Evolutionary conservation across 1,140 invertebrate genomes (phyloP), one percentile per base, ranked within the genome.

Genomic region (Heliconius melpomene): DNA sequence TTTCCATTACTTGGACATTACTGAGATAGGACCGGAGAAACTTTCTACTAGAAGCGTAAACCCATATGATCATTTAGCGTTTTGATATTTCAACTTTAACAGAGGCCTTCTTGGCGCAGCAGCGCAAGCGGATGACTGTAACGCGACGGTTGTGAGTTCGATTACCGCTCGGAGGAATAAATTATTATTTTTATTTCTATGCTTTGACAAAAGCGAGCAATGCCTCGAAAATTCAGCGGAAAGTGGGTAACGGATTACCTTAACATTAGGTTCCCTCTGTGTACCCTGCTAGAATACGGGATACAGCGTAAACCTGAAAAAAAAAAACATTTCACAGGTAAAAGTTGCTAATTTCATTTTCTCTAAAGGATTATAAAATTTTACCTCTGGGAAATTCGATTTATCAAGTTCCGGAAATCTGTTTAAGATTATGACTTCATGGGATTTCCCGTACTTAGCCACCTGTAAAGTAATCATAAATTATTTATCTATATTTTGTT

Each of bases 1-100:
- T 72, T 72, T 75, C 52, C 54, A 75, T 75, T 57, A 57, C 52
- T 57, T 66, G 7, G 54, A 36, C 74, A 23, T 75, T 75, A 38
- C 74, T n/a, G 32, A 66, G 50, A 57, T 75, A 32, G 18, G 13
- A 8, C 13, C 54, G 50, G 20, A n/a, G 52, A 38, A 57, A 75
- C 32, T 75, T 60, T 38, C 29, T 57, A 66, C 29, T 60, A 36
- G 29, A 75, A 54, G 50, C 57, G n/a, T 70, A 66, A 76, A 26
- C 38, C 38, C 36, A 70, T 70, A 76, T 70, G 75, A 38, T 29
- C 54, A 32, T 40, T 70, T 70, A 72, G 7, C n/a, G 20, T 36
- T 75, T 75, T 60, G 54, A 75, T 75, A 75, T 57, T 36, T 60
- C 18, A 23, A 75, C 18, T 75, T 66, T 29, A 66, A 66, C 11